A percentile compares a stretch with the other conserved stretches of the same genome.
Conservation (phyloP, 2,113 vertebrate genomes). For the Porphyrio hochstetteri region DNA sequence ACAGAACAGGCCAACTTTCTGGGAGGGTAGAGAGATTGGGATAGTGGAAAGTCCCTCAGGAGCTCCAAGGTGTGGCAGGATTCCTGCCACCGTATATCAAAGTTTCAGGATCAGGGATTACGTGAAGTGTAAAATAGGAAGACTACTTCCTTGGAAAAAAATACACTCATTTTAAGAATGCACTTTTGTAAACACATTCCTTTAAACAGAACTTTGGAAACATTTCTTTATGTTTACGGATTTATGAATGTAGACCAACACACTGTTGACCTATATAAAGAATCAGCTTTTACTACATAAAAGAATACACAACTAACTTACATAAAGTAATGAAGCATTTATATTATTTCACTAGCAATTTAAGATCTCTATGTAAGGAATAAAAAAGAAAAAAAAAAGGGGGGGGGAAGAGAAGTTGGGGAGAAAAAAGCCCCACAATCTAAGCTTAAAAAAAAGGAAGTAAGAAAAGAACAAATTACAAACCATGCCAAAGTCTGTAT, state of each 20-base stretch:
- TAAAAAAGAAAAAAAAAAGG: too few relatives aligned
- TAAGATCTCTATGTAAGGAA: not conserved
- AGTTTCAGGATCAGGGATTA: not conserved
- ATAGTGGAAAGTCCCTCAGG: not conserved
- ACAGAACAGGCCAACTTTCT: not conserved
- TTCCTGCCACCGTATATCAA: not conserved
- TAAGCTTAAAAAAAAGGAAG: not conserved
- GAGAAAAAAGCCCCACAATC: not conserved
- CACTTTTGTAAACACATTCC: not conserved
- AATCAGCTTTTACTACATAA: not conserved
- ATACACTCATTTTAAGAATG: not conserved
- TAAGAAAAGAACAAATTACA: not conserved
- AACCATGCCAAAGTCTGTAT: not conserved
- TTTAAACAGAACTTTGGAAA: not conserved
- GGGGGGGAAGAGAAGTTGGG: not conserved
- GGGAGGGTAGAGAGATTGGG: not conserved
- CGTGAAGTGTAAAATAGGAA: not conserved
- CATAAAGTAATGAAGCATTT: not conserved
- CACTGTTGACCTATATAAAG: not conserved
- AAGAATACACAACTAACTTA: not conserved
- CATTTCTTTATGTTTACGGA: not conserved
- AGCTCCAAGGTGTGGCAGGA: not conserved
- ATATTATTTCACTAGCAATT: not conserved
- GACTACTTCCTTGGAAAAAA: not conserved
- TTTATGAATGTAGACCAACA: not conserved